These are phyloP conservation scores for Hystrix cristata DNA, from an alignment of 2,113 vertebrate species.

Conservation along the genomic window DNA sequence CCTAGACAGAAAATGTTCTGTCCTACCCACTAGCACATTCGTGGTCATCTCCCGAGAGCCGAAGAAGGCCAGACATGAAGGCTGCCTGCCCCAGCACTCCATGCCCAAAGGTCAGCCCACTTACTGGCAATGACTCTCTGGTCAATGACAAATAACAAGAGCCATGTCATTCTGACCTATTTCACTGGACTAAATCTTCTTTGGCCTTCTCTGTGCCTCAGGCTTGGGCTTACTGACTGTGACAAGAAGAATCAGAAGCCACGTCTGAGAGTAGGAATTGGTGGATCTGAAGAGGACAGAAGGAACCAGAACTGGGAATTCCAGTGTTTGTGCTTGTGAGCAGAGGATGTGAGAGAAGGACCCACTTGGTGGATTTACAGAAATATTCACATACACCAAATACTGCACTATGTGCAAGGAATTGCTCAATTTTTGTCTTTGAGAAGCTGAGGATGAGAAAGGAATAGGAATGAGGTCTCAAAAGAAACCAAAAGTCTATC, in stretches of 20 bases:
- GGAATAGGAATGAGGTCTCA: not conserved
- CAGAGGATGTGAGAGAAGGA: not conserved
- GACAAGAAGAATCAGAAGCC: not conserved
- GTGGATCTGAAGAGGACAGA: not conserved
- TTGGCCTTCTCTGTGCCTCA: slow-evolving; percentile 58
- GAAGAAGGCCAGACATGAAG: not conserved
- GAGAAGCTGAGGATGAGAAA: not conserved
- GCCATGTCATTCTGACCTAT: slow-evolving; percentile 62
- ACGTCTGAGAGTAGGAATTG: not conserved
- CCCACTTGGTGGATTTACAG: too few relatives aligned
- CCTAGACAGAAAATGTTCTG: not conserved
- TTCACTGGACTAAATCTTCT: slow-evolving; percentile 79
- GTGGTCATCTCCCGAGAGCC: not conserved
- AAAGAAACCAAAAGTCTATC: not conserved
- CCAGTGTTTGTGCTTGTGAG: fast-evolving
- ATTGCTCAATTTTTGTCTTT: not conserved
- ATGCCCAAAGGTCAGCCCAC: not conserved
- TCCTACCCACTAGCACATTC: not conserved
- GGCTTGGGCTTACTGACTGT: slow-evolving; percentile 61
- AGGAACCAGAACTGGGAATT: not conserved
- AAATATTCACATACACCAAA: not conserved
- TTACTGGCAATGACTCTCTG: not conserved
- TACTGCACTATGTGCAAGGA: too few relatives aligned
- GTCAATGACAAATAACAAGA: slow-evolving; percentile 4
- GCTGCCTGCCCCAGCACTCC: not conserved